Evolutionary conservation across 2,888 invertebrate genomes (phyloP), one percentile per base, ranked within the genome.

Genomic region (Drosophila paucipuncta): DNA sequence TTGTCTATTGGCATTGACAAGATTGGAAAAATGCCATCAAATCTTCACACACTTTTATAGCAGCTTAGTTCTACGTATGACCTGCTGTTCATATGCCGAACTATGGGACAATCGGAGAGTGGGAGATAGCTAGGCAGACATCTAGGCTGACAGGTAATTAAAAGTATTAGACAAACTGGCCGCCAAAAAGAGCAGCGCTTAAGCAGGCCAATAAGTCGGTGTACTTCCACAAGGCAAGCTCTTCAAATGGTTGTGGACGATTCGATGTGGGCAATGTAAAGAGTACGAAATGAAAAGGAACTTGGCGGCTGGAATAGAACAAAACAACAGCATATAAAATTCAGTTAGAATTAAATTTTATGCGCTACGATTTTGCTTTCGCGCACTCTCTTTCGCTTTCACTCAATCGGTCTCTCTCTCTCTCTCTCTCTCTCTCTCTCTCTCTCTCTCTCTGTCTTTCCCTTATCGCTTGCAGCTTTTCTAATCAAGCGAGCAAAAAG

Each of bases 321-420:
- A 64, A 50, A 77, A 68, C 57, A 66, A 49, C 49, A 41, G 68
- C 66, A 77, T 74, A 90, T 79, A 70, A 89, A 89, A 89, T 91
- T 87, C 87, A 91, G 91, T 91, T 87, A 87, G 78, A 89, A 77
- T 87, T 77, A 66, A 88, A 75, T 82, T 72, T 73, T 68, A 57
- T 66, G 41, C 31, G 30, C 18, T 60, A 30, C 16, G 53, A 59
- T 59, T 58, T 65, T 49, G 37, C 50, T 59, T 52, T 31, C 11
- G 49, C 57, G 63, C 47, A 35, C 54, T 30, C 49, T n/a, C 41
- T 60, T 54, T 49, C 58, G 55, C 54, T 52, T 58, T 30, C 62
- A 59, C 54, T 65, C 63, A 63, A 37, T 43, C 57, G n/a, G 30
- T 62, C 73, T 39, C 55, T 35, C 64, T 65, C 39, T 62, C 30